Conservation (phyloP, 2,888 invertebrate species). For the Dione juno region DNA sequence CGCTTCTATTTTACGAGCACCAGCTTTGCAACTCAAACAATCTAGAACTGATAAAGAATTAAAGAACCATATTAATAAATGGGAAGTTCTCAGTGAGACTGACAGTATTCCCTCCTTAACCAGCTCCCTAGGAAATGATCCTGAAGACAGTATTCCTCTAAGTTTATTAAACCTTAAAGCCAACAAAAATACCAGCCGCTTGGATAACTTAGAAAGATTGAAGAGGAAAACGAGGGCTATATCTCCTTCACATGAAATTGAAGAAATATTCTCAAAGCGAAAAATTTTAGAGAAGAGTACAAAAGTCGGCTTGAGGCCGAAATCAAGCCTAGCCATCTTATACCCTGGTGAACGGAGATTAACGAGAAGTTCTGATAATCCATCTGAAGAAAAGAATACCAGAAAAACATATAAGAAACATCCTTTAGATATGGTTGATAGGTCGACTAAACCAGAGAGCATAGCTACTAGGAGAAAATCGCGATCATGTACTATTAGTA, state of each 20-base stretch:
- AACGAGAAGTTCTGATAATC: conserved; percentile 72
- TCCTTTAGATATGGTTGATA: conserved; percentile 52
- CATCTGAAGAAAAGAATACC: conserved; percentile 56
- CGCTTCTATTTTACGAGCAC: conserved; percentile 73
- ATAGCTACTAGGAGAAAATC: conserved; percentile 73
- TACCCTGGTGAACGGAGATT: conserved; percentile 72
- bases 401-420: conserved; percentile 59
- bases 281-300: conserved; percentile 67
- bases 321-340: conserved; percentile 75
- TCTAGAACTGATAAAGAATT: conserved; percentile 71
- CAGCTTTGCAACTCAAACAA: conserved; percentile 73
- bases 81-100: conserved; percentile 84
- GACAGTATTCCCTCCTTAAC: conserved; percentile 83
- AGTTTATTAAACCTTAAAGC: conserved; percentile 76
- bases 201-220: conserved; percentile 72
- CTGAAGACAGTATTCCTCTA: conserved; percentile 84
- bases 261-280: conserved; percentile 78
- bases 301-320: conserved; percentile 70
- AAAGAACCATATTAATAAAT: conserved; percentile 77
- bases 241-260: conserved; percentile 84
- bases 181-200: conserved; percentile 61
- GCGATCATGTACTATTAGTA: conserved; percentile 68
- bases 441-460: conserved; percentile 59
- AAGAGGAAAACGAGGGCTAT: conserved; percentile 83
- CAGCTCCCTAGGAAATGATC: conserved; percentile 78